phyloP scores from a whole-genome alignment of 2,888 invertebrate genomes.

The Uropetala carovei region DNA sequence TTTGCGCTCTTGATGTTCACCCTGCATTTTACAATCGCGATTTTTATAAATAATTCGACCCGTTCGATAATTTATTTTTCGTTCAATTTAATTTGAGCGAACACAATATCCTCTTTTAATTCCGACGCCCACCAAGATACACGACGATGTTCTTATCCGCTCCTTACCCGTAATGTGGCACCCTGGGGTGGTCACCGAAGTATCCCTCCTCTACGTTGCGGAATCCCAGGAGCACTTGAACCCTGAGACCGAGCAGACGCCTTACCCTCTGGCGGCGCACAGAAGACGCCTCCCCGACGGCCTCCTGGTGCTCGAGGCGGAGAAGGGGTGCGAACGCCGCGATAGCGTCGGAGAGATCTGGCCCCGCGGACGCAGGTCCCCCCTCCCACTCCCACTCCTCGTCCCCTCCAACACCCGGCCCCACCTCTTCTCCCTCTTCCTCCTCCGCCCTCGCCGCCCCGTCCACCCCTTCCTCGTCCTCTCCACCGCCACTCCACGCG shows the following conservation, averaged over 20 bases:
- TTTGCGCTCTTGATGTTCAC: too few relatives aligned
- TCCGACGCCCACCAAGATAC: too few relatives aligned
- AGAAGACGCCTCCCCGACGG: slow-evolving; percentile 47
- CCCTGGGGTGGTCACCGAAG: slow-evolving; percentile 82
- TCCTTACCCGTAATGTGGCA: slow-evolving; percentile 78
- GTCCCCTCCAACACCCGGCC: slow-evolving; percentile 37
- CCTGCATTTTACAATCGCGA: too few relatives aligned
- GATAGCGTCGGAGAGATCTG: slow-evolving; percentile 72
- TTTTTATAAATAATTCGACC: too few relatives aligned
- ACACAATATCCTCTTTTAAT: background rate
- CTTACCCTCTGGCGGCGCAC: slow-evolving; percentile 43
- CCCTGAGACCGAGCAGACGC: slow-evolving; percentile 74
- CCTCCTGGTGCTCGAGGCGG: slow-evolving; percentile 76
- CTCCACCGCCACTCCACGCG: background rate
- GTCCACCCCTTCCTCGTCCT: slow-evolving; percentile 11
- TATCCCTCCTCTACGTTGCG: slow-evolving; percentile 80
- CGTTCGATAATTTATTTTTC: too few relatives aligned
- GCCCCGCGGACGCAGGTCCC: slow-evolving; percentile 29
- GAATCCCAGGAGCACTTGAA: slow-evolving; percentile 80
- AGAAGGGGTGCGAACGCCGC: slow-evolving; percentile 80
- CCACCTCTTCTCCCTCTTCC: slow-evolving; percentile 30
- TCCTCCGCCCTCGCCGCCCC: slow-evolving; percentile 16
- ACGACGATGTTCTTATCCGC: too few relatives aligned
- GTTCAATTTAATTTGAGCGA: too few relatives aligned
- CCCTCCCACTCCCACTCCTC: slow-evolving; percentile 62